Conservation (phyloP, 2,797 vertebrate species). For the Philypnodon macrostomus region DNA sequence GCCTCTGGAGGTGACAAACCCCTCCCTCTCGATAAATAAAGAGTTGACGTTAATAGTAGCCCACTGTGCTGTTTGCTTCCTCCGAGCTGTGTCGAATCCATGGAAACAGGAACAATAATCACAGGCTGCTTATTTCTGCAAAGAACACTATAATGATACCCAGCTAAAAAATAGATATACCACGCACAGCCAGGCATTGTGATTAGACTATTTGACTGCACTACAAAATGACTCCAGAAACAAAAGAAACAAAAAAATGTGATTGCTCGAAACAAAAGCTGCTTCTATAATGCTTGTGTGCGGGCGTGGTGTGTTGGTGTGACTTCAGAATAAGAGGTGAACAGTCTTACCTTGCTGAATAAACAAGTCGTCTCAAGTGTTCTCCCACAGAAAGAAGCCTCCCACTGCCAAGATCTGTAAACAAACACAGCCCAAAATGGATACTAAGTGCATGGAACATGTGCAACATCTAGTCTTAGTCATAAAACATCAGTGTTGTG, state of each 20-base stretch:
- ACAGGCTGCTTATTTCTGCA: constrained; percentile 25
- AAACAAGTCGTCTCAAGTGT: constrained; percentile 44
- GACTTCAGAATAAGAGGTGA: constrained; percentile 27
- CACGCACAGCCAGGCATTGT: constrained; percentile 4
- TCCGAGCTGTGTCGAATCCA: constrained; percentile 35
- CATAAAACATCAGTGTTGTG: too few species aligned
- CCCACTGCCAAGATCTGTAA: constrained; percentile 46
- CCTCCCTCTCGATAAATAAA: constrained; percentile 37
- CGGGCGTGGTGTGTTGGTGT: background rate
- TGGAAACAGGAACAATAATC: constrained; percentile 38
- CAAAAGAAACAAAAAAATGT: background rate
- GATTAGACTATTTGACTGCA: constrained; percentile 14
- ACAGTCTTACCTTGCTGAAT: constrained; percentile 52
- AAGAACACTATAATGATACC: constrained; percentile 12
- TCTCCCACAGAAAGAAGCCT: constrained; percentile 41
- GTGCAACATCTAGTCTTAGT: constrained; percentile 20
- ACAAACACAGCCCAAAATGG: constrained; percentile 48
- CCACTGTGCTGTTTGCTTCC: constrained; percentile 38
- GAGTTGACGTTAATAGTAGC: constrained; percentile 29
- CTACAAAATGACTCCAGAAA: constrained; percentile 9
- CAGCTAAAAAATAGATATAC: constrained; percentile 5
- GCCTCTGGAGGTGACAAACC: constrained; percentile 36
- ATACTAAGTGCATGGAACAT: constrained; percentile 40
- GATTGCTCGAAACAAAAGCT: background rate
- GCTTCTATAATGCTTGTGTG: background rate